Base-by-base conservation (phyloP, 2,113 vertebrate genomes). In the Rhea americana region DNA sequence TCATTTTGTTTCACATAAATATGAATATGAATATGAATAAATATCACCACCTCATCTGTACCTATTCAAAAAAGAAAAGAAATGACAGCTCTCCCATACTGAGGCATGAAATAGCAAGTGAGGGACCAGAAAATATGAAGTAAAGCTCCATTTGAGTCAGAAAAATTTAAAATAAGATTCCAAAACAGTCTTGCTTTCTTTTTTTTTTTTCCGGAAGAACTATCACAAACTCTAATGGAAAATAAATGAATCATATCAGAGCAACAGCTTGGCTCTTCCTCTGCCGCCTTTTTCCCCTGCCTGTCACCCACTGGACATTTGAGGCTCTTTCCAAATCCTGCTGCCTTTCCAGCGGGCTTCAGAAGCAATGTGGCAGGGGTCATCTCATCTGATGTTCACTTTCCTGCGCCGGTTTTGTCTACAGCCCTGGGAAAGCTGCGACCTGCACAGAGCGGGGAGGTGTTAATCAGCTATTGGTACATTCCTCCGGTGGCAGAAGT, bases 211-310 rank as follows among this genome's bases (percentile, higher is more conserved):
- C 28, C 13, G 1, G 63, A 86, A 89, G 39, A 88, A 65, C 3
- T 76, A 35, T 84, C 22, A n/a, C 32, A 94, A 84, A 75, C 48
- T 84, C 50, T 84, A 90, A 56, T 70, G 89, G 92, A 92, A 94
- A 96, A 89, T 86, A 5, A 82, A 61, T 87, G 83, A 89, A 43
- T 93, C 86, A 90, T 70, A 89, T 72, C 39, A 84, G 91, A 94
- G 73, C 12, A 90, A 75, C 90, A 73, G 39, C n/a, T 58, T 92
- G 77, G 13, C 25, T 84, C 37, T 75, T 87, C 58, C 66, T 67
- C 79, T 75, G 21, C 26, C 61, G 11, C 0, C 16, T 82, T 9
- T 32, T 75, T 91, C 48, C 65, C 28, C 50, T 77, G 65, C 25
- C 41, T 85, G 41, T 25, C 70, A 67, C 18, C 21, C 71, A 77